These are phyloP conservation scores for Semotilus atromaculatus DNA, from an alignment of 2,797 vertebrate genomes.

Conservation along the genomic window DNA sequence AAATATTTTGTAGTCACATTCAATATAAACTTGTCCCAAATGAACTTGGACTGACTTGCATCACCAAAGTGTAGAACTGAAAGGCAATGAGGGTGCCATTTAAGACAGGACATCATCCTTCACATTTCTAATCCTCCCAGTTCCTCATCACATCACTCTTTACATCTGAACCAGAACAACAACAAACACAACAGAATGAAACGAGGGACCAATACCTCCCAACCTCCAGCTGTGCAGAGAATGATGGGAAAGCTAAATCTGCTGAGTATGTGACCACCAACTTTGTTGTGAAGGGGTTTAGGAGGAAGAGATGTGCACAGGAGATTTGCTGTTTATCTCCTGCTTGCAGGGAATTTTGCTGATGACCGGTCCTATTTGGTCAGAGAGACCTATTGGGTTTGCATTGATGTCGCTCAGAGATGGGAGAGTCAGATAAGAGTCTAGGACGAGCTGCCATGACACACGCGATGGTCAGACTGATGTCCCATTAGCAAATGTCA, in stretches of 20 bases:
- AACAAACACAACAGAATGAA: not conserved
- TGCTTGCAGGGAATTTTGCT: conserved; percentile 23
- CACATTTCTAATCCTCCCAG: not conserved
- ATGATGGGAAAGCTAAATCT: not conserved
- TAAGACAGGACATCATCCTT: not conserved
- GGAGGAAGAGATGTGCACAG: conserved; percentile 26
- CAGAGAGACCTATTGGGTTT: conserved; percentile 50
- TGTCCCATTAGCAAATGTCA: conserved; percentile 45
- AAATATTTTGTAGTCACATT: too few species aligned
- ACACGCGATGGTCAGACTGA: conserved; percentile 31
- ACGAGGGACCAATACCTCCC: not conserved
- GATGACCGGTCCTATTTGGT: not conserved
- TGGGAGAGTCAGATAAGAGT: conserved; percentile 46
- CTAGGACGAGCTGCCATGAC: conserved; percentile 14
- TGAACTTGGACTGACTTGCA: not conserved
- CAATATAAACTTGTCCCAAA: not conserved
- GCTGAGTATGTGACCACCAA: not conserved
- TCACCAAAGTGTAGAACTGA: not conserved
- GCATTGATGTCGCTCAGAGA: conserved; percentile 56
- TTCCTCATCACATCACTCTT: not conserved
- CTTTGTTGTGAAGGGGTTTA: conserved; percentile 28
- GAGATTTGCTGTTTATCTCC: conserved; percentile 53
- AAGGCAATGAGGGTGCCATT: not conserved
- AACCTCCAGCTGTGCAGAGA: not conserved
- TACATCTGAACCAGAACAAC: not conserved